Evolutionary conservation across 2,888 invertebrate species (phyloP), one percentile per base, ranked within the genome.

Genomic region (Phengaris alcon): DNA sequence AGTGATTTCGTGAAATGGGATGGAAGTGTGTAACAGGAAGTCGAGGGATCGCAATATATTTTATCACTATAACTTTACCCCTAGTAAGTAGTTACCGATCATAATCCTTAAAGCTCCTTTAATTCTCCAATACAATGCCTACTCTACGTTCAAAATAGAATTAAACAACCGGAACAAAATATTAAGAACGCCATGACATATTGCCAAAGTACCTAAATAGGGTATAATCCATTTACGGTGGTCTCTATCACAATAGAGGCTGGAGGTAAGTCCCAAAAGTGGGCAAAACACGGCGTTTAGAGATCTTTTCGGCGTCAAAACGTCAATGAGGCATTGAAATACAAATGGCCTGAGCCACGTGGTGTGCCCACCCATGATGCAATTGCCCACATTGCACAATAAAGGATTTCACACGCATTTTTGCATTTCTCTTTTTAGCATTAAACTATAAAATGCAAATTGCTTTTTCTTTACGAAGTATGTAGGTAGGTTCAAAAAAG

Each of bases 311-410:
- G 57, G 15, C 68, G 87, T 89, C 88, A 85, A 87, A 90, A 86
- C 85, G 86, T 90, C 91, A 90, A 87, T 89, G 87, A 88, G 86
- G 84, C 88, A 57, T 89, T 90, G 87, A 84, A 88, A 91, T 86
- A 87, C 87, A 87, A 89, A 90, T 79, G 84, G 86, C 87, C 51
- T 59, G 72, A 87, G 88, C 88, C 90, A 90, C 90, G 88, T 88
- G 87, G 88, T 81, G 82, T 68, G 89, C 86, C 93, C 93, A 92
- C 93, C 93, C 93, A 93, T 86, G 89, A 85, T 81, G 92, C 81
- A 81, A 79, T 80, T 79, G 82, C 84, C 81, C 79, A 82, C 86
- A 83, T 82, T 88, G 87, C 87, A 87, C 88, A 87, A 90, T 87
- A 87, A 87, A 87, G 87, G 86, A 87, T 86, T 64, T 83, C 84